Conservation (phyloP, 2,113 vertebrate species). For the Podilymbus podiceps region DNA sequence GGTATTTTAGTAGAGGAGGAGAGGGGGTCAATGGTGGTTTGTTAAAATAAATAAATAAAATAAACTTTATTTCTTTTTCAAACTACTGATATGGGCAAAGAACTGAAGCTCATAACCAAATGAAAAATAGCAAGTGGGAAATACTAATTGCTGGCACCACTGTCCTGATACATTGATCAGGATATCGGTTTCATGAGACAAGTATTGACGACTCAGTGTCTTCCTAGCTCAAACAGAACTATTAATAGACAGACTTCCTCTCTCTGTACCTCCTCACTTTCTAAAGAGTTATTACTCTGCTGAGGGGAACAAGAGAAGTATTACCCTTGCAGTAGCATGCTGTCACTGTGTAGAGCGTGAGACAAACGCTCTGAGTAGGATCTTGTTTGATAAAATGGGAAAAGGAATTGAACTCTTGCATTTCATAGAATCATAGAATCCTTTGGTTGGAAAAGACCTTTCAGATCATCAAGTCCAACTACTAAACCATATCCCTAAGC, state of each 20-base stretch:
- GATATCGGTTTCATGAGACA: not conserved
- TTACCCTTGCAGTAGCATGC: not conserved
- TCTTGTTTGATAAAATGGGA: not conserved
- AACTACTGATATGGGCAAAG: not conserved
- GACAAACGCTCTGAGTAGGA: not conserved
- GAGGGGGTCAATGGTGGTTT: not conserved
- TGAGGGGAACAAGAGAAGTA: not conserved
- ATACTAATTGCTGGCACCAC: not conserved
- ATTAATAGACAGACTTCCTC: not conserved
- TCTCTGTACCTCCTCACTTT: not conserved
- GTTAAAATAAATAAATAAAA: not conserved
- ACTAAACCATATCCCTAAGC: too few species aligned
- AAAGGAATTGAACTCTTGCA: not conserved
- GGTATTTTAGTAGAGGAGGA: not conserved
- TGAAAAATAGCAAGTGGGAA: not conserved
- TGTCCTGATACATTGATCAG: fast-evolving
- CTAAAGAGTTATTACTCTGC: not conserved
- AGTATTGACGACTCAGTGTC: not conserved
- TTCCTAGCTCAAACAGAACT: not conserved
- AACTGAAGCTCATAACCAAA: not conserved
- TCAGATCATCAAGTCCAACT: too few species aligned
- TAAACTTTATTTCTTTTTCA: not conserved
- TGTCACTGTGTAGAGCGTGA: not conserved
- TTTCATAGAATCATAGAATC: not conserved
- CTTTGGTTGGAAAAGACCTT: too few species aligned